Conservation (phyloP, 2,113 vertebrate genomes). For the Motacilla tschutschensis region DNA sequence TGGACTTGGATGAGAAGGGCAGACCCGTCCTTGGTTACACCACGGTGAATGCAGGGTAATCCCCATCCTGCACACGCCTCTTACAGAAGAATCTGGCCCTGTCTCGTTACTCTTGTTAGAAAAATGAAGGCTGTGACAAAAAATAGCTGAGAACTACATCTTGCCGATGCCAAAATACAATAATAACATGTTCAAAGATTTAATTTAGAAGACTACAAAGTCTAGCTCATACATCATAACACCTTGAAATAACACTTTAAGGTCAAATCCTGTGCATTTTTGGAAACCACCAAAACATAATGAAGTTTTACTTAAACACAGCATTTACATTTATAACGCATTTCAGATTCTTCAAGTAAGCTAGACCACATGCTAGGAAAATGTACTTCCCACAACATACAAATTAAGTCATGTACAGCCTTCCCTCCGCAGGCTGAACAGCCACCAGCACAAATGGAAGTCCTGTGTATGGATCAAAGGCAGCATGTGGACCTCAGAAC, state of each 20-base stretch:
- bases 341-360: conserved; percentile 48
- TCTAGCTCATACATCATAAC: conserved; percentile 59
- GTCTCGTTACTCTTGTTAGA: conserved; percentile 35
- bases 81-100: conserved; percentile 42
- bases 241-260: conserved; percentile 57
- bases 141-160: conserved; percentile 61
- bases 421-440: not conserved
- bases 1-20: not conserved
- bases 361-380: conserved; percentile 57
- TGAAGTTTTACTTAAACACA: conserved; percentile 64
- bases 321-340: conserved; percentile 61
- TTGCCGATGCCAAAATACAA: conserved; percentile 60
- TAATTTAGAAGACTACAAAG: conserved; percentile 68
- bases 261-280: conserved; percentile 46
- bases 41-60: not conserved
- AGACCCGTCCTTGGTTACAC: not conserved
- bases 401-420: conserved; percentile 53
- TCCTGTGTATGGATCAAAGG: conserved; percentile 51
- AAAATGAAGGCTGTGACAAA: conserved; percentile 55
- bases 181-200: conserved; percentile 68
- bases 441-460: conserved; percentile 41
- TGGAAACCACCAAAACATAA: conserved; percentile 58
- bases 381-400: conserved; percentile 50
- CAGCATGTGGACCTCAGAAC: conserved; percentile 38
- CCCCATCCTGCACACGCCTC: conserved; percentile 10